Base-by-base conservation (phyloP, 2,797 vertebrate genomes). In the Spea hammondii region DNA sequence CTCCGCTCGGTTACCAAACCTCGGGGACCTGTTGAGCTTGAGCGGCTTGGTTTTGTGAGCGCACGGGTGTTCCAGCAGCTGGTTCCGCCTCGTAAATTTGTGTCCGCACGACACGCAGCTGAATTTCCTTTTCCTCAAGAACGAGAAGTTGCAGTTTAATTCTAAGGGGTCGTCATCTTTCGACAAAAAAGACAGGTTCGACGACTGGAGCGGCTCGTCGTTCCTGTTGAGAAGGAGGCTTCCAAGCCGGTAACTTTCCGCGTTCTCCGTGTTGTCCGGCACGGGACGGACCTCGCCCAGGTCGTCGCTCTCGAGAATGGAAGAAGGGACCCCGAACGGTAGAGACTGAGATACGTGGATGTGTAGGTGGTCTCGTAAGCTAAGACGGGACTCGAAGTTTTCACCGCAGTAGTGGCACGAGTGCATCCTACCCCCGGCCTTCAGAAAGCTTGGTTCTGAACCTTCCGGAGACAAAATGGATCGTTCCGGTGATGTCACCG, bases 11-110 rank as follows among this genome's bases (percentile, higher is more conserved):
- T 89, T 93, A 76, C 93, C 94, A 80, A 95, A 91, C 65, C 91
- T 91, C 84, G 92, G 94, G 91, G 94, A 95, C 73, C 92, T 93
- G 83, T 91, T 87, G n/a, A 89, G 89, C 71, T 93, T 95, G 78
- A 93, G 90, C 5, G 94, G 92, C 74, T 94, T 96, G 12, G 95
- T 93, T 5, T 95, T 95, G 88, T 98, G 97, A 0, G 89, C 88
- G 86, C 96, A 97, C 95, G 97, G 96, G 92, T 99, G 97, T 82
- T 99, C 96, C 70, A 97, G 93, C 85, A 98, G 90, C 80, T 95
- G 95, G 82, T 94, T 96, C 88, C 96, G 96, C 66, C 95, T 94
- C 48, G 92, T 87, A 77, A 97, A 99, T 1, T 90, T 87, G 83
- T 94, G 92, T 84, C 96, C 94, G 71, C 97, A 99, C 66, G 99